A percentile compares a stretch with the other conserved stretches of the same genome.
These are phyloP conservation scores for Drosophila repleta DNA, from an alignment of 1,140 invertebrate species.

Conservation along the genomic window DNA sequence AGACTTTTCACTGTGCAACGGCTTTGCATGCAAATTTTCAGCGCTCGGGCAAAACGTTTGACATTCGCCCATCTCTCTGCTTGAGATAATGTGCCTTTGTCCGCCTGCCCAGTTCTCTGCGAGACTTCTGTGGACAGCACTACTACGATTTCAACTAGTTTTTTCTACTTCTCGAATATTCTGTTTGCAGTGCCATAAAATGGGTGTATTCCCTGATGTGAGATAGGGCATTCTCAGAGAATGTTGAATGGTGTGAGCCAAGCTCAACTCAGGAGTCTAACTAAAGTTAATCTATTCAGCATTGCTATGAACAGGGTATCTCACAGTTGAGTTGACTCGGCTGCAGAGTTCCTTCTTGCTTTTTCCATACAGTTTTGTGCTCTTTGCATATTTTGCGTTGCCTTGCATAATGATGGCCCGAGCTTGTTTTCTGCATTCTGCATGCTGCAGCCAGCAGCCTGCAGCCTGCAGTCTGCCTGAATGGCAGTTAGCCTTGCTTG, in stretches of 20 bases:
- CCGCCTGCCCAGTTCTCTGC: slow-evolving; percentile 6
- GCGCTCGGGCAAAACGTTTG: slow-evolving; percentile 71
- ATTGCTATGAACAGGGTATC: not conserved
- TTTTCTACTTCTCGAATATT: not conserved
- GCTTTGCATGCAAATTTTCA: slow-evolving; percentile 73
- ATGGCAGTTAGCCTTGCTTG: slow-evolving; percentile 43
- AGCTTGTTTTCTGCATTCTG: slow-evolving; percentile 43
- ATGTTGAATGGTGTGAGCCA: too few relatives aligned
- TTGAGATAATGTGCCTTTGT: slow-evolving; percentile 73
- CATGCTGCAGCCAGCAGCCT: not conserved
- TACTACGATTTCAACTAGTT: slow-evolving; percentile 7
- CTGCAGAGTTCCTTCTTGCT: not conserved
- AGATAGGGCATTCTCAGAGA: too few relatives aligned
- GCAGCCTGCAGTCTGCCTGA: not conserved
- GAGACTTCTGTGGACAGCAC: not conserved
- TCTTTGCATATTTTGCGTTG: slow-evolving; percentile 55
- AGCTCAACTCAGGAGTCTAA: too few relatives aligned
- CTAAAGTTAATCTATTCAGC: too few relatives aligned
- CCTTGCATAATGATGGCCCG: slow-evolving; percentile 71
- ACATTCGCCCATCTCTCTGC: slow-evolving; percentile 65
- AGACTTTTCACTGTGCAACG: slow-evolving; percentile 37
- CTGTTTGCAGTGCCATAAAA: not conserved
- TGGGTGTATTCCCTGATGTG: not conserved
- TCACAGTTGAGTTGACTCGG: not conserved
- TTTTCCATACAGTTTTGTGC: slow-evolving; percentile 27